phyloP scores from a whole-genome alignment of 1,140 invertebrate species.

The Anadara kagoshimensis region DNA sequence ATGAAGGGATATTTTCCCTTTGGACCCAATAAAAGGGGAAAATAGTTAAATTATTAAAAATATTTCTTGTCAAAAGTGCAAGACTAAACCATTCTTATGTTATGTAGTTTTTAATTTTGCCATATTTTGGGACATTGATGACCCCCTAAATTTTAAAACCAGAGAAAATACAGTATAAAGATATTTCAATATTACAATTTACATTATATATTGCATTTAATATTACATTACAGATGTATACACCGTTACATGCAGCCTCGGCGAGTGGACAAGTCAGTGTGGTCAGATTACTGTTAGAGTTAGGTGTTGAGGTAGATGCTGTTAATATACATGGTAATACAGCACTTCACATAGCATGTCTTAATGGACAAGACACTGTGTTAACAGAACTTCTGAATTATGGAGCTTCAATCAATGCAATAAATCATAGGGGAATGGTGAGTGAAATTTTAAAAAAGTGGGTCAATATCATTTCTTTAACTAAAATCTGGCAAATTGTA shows the following conservation, averaged over 20 bases:
- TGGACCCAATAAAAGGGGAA: too few relatives aligned
- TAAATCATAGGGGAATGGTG: conserved; percentile 75
- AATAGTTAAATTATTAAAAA: too few relatives aligned
- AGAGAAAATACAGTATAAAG: background rate
- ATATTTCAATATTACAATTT: background rate
- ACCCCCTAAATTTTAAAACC: too few relatives aligned
- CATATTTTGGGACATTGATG: too few relatives aligned
- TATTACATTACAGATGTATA: conserved; percentile 73
- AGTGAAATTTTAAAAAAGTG: conserved; percentile 15
- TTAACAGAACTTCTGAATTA: conserved; percentile 75
- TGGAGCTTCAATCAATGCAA: conserved; percentile 73
- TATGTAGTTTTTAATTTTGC: too few relatives aligned
- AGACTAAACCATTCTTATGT: too few relatives aligned
- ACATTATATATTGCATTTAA: background rate
- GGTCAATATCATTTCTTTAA: background rate
- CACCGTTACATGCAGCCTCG: conserved; percentile 73
- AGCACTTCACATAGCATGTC: conserved; percentile 79
- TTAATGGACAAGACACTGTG: conserved; percentile 78
- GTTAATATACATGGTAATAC: conserved; percentile 80
- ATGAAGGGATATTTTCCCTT: too few relatives aligned
- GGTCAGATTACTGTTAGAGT: conserved; percentile 76
- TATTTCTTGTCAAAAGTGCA: too few relatives aligned
- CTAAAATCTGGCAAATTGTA: too few relatives aligned
- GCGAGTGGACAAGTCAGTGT: conserved; percentile 74
- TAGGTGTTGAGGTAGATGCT: conserved; percentile 78